These are phyloP conservation scores for Leucoraja erinaceus DNA, from an alignment of 2,113 vertebrate species.

Conservation along the genomic window DNA sequence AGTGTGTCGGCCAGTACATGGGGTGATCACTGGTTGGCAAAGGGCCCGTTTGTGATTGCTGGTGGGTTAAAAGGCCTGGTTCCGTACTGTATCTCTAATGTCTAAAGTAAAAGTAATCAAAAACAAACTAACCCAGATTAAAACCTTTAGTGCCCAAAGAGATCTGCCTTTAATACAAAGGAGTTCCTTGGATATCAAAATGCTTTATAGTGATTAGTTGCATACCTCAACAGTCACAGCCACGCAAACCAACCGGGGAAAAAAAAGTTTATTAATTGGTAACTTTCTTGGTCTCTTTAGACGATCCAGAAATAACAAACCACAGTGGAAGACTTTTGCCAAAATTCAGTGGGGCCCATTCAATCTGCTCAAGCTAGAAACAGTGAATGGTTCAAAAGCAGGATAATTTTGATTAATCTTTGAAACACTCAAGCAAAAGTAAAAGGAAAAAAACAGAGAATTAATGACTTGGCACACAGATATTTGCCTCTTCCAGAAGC, in stretches of 20 bases:
- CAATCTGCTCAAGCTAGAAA: neutral
- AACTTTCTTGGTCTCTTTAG: too few species aligned
- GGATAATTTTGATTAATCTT: neutral
- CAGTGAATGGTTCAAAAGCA: neutral
- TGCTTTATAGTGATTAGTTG: conserved; percentile 1
- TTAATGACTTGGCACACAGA: neutral
- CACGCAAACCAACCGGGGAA: neutral
- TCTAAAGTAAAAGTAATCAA: neutral
- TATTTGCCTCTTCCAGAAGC: neutral
- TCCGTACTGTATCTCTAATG: neutral
- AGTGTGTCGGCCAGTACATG: too few species aligned
- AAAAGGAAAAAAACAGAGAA: neutral
- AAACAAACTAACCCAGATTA: neutral
- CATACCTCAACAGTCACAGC: neutral
- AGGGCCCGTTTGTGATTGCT: too few species aligned
- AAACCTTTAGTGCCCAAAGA: neutral
- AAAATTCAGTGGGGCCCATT: too few species aligned
- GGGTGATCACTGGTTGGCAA: too few species aligned
- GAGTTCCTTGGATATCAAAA: neutral
- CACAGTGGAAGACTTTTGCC: neutral
- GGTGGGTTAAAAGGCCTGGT: too few species aligned
- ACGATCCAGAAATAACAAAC: conserved; percentile 9
- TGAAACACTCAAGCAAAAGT: neutral
- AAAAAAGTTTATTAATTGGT: neutral
- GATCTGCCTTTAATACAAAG: neutral